Evolutionary conservation across 2,888 invertebrate species (phyloP).

Genomic region (Odontothrips loti): DNA sequence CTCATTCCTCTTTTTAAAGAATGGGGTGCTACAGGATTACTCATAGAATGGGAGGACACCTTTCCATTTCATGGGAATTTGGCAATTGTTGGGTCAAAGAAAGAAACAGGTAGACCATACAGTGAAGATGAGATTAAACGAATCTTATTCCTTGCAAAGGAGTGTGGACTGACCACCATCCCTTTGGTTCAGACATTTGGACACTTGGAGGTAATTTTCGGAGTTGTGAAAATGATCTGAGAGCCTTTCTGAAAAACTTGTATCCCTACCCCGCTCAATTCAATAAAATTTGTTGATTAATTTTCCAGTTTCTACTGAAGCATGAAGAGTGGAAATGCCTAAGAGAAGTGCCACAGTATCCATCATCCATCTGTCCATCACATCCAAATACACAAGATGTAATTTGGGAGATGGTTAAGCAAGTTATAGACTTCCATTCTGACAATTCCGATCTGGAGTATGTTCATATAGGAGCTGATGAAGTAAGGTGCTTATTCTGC

Average conservation of each 20-base stretch:
- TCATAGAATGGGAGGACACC: slow-evolving; percentile 86
- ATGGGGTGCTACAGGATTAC: slow-evolving; percentile 74
- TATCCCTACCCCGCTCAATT: neutral
- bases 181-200: slow-evolving; percentile 85
- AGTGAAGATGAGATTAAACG: slow-evolving; percentile 60
- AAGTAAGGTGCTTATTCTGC: slow-evolving; percentile 48
- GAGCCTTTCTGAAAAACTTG: neutral
- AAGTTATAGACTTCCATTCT: slow-evolving; percentile 63
- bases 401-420: slow-evolving; percentile 64
- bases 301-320: slow-evolving; percentile 64
- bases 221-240: neutral
- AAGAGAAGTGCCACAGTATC: slow-evolving; percentile 61
- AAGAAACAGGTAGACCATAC: slow-evolving; percentile 57
- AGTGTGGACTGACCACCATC: slow-evolving; percentile 60
- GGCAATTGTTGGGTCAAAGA: slow-evolving; percentile 43
- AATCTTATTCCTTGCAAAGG: slow-evolving; percentile 62
- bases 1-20: slow-evolving; percentile 58
- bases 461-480: slow-evolving; percentile 80
- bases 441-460: slow-evolving; percentile 53
- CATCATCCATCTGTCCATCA: slow-evolving; percentile 71
- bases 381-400: slow-evolving; percentile 58
- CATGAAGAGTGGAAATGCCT: slow-evolving; percentile 61
- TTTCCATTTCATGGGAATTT: slow-evolving; percentile 68
- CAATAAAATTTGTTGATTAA: neutral
- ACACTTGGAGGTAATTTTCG: slow-evolving; percentile 62